Evolutionary conservation across 2,113 vertebrate species (phyloP), one percentile per base, ranked within the genome.

Genomic region (Myotis lucifugus): DNA sequence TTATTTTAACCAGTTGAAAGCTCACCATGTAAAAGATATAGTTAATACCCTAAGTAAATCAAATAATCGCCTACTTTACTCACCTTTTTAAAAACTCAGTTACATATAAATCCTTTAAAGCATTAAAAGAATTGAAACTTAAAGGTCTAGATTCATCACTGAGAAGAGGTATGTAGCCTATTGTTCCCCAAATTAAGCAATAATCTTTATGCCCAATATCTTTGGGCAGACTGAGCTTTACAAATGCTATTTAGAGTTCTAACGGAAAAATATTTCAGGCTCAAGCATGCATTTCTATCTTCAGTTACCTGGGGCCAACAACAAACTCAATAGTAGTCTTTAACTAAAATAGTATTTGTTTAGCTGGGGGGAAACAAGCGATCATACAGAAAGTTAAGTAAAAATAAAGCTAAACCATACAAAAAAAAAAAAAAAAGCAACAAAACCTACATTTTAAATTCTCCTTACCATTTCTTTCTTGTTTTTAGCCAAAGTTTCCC

Each of bases 391-490:
- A 85, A 90, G 50, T 90, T 91, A 73, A 93, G 78, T 93, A 76
- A 94, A 96, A 95, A 96, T 94, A 93, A 94, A 93, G 66, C 67
- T 95, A 95, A 93, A 94, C 42, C 88, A 94, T 96, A 96, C n/a
- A 29, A 79, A 37, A 37, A 37, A 37, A 29, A 79, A 86, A 90
- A 89, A 69, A 81, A 54, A 73, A 87, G 40, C 23, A 91, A 78
- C 42, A 93, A 83, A 74, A 85, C 96, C 97, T 97, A 97, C 95
- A 97, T 93, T 90, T 97, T 97, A 97, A 98, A 95, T 96, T 97
- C 72, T 86, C 97, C 99, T 98, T 97, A 99, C 99, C 99, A 99
- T 98, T 96, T 99, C 99, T 97, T 99, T 99, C 98, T 99, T 99
- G 98, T 97, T 99, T 98, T 99, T 99, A 98, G 99, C 99, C 98